Percentiles rank a stretch among this genome's conserved stretches.
Conservation (phyloP, 1,140 invertebrate genomes). For the Whitmania pigra region DNA sequence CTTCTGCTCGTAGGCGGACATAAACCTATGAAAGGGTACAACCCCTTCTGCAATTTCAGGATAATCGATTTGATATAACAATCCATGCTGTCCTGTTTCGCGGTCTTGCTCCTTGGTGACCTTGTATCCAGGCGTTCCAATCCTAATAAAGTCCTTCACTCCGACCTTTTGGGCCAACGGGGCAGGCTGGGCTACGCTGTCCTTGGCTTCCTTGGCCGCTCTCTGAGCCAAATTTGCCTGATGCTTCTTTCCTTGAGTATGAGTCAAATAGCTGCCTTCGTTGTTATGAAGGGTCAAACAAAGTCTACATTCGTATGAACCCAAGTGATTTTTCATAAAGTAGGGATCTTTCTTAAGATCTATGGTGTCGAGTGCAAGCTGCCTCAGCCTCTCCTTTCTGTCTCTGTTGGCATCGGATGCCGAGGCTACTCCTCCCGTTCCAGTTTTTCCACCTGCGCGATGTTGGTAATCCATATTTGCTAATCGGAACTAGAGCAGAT, state of each 20-base stretch:
- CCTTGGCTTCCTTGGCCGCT: constrained; percentile 96
- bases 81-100: constrained; percentile 83
- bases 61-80: constrained; percentile 80
- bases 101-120: constrained; percentile 96
- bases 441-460: constrained; percentile 87
- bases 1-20: constrained; percentile 99
- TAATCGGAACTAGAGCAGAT: not conserved
- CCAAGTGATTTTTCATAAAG: constrained; percentile 46
- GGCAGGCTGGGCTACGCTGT: constrained; percentile 72
- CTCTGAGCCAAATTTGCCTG: constrained; percentile 92
- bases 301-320: constrained; percentile 95
- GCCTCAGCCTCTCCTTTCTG: constrained; percentile 80
- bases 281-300: constrained; percentile 98
- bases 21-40: constrained; percentile 86
- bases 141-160: constrained; percentile 98
- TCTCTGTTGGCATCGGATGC: constrained; percentile 96
- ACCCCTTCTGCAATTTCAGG: constrained; percentile 91
- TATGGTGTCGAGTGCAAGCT: constrained; percentile 93
- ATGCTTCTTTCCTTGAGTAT: constrained; percentile 99
- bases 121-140: constrained; percentile 94
- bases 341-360: constrained; percentile 78
- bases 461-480: constrained; percentile 40
- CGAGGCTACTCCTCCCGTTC: constrained; percentile 92
- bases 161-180: constrained; percentile 89
- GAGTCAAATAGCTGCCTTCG: constrained; percentile 96